phyloP scores from a whole-genome alignment of 2,888 invertebrate species.

The Troglohyphantes excavatus region DNA sequence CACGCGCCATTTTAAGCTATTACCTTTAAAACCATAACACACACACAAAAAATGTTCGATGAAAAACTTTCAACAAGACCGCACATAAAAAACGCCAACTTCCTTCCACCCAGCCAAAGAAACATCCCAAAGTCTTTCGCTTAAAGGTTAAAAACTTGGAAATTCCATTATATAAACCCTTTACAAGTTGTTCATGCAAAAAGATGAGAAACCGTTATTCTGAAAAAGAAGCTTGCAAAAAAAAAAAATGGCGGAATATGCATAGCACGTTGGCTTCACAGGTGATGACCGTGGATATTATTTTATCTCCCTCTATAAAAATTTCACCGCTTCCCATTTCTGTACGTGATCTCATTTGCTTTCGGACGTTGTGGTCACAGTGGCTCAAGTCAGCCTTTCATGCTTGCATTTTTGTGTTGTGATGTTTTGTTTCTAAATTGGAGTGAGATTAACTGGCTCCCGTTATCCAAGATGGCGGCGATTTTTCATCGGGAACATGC shows the following conservation, averaged over 20 bases:
- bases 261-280: slow-evolving; percentile 15
- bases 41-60: no score
- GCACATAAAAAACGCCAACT: no score
- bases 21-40: no score
- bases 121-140: no score
- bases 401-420: neutral
- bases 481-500: no score
- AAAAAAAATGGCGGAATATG: slow-evolving; percentile 10
- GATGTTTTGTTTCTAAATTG: no score
- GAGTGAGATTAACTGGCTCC: no score
- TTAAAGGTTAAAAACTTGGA: no score
- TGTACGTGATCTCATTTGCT: slow-evolving; percentile 38
- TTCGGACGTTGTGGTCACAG: neutral
- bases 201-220: slow-evolving; percentile 8
- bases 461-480: no score
- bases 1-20: no score
- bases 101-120: no score
- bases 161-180: neutral
- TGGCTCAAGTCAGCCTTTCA: neutral
- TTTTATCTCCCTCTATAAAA: slow-evolving; percentile 48
- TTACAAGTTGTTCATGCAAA: neutral
- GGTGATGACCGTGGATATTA: slow-evolving; percentile 46
- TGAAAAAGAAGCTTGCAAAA: neutral
- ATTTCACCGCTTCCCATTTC: slow-evolving; percentile 8
- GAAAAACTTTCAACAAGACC: no score